Evolutionary conservation across 2,113 vertebrate genomes (phyloP), one percentile per base, ranked within the genome.

Genomic region (Hylia prasina): DNA sequence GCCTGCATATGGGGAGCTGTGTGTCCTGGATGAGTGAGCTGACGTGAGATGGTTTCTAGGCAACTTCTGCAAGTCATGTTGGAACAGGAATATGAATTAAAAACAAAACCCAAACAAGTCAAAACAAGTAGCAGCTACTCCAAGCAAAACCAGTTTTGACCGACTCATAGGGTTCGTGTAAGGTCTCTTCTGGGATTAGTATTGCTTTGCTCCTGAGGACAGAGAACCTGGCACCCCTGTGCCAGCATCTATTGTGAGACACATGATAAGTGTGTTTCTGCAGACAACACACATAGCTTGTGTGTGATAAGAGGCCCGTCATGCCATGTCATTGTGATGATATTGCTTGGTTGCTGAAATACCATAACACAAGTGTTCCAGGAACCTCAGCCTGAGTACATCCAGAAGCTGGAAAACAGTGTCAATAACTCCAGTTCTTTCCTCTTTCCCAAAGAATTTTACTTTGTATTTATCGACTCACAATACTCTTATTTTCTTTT

Each of bases 1-100:
- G 87, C 95, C 87, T 95, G 96, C 97, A 96, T 48, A 89, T 63
- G 79, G 95, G 94, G 72, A 96, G 81, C 80, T 4, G 15, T 51
- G 87, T 87, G 76, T 88, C 66, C 77, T 94, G 96, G 92, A 89
- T 82, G 94, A 95, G 93, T 39, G 56, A n/a, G 82, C 89, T 96
- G 95, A 94, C 1, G 11, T 0, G 40, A 93, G 96, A 89, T 90
- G 86, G 96, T 97, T 97, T 96, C 97, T 83, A 97, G 92, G 97
- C 96, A 94, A 97, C 94, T 97, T 94, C 94, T 77, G 57, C 93
- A 92, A 81, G 35, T 93, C 94, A 69, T 28, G 21, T 66, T 94
- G 88, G 90, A 96, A 82, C 23, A 68, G 82, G 65, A 89, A 51
- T 40, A n/a, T 0, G 7, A 92, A 89, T 85, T 93, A 76, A 86